Conservation (phyloP, 2,113 vertebrate species). For the Rhabdornis inornatus region DNA sequence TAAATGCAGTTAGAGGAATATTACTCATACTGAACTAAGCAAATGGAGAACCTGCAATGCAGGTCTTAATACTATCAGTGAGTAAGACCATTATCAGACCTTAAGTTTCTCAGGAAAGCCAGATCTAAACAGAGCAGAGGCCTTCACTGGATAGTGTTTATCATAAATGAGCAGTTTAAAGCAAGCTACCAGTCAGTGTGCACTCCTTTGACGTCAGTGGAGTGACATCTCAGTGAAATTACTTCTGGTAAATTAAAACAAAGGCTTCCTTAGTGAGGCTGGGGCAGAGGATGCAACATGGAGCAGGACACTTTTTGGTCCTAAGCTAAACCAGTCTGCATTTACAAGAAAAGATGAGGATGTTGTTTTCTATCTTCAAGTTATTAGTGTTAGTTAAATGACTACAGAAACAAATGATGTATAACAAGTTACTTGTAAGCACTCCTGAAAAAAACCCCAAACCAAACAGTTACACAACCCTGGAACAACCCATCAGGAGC, state of each 20-base stretch:
- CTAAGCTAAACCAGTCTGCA: not conserved
- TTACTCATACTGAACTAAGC: not conserved
- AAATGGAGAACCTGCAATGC: not conserved
- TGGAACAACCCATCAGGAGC: not conserved
- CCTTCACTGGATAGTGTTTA: not conserved
- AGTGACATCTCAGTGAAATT: not conserved
- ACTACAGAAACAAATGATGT: not conserved
- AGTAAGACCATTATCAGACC: not conserved
- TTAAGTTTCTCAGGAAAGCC: not conserved
- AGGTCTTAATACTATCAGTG: not conserved
- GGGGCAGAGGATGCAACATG: not conserved
- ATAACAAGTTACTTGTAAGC: not conserved
- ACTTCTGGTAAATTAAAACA: not conserved
- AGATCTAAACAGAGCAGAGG: not conserved
- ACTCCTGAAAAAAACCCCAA: not conserved
- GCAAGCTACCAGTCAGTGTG: not conserved
- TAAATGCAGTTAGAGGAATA: not conserved
- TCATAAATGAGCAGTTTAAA: not conserved
- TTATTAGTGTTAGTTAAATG: not conserved
- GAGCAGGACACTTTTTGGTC: not conserved
- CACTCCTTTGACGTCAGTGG: not conserved
- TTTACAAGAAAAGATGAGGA: not conserved
- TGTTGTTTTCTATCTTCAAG: not conserved
- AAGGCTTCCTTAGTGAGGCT: not conserved
- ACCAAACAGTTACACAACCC: not conserved